These are phyloP conservation scores for Montipora efflorescens DNA, from an alignment of 64 coral and sea anemone species.

Conservation along the genomic window DNA sequence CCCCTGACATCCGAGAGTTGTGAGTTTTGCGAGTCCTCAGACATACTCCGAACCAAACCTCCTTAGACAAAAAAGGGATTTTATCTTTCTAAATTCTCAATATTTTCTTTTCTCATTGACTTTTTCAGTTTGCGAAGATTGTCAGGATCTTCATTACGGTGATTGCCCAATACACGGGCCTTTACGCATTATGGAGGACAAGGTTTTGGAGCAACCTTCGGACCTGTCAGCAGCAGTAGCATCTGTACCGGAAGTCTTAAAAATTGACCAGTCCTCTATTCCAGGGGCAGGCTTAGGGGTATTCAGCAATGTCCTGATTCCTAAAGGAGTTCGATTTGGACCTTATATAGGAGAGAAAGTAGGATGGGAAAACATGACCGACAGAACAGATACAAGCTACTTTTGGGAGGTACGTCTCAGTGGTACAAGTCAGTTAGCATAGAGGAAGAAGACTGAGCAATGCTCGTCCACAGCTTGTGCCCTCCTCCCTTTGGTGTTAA, in stretches of 20 bases:
- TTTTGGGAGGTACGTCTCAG: slow-evolving; percentile 80
- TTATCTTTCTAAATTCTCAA: background rate
- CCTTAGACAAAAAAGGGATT: no score
- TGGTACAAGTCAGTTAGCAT: no score
- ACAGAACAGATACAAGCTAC: slow-evolving; percentile 70
- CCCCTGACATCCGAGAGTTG: no score
- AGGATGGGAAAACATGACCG: slow-evolving; percentile 57
- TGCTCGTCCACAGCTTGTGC: no score
- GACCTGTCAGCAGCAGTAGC: slow-evolving; percentile 30
- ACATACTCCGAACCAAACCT: no score
- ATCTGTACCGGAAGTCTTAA: slow-evolving; percentile 52
- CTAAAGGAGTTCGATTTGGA: slow-evolving; percentile 59
- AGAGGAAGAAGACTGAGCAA: no score
- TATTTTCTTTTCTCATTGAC: background rate
- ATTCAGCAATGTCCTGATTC: slow-evolving; percentile 36
- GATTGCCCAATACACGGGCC: slow-evolving; percentile 80
- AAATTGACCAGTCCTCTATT: slow-evolving; percentile 61
- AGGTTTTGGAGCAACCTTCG: background rate
- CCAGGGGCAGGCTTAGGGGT: slow-evolving; percentile 70
- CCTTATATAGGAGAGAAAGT: slow-evolving; percentile 73
- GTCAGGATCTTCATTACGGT: slow-evolving; percentile 80
- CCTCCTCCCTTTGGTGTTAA: no score
- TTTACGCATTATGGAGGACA: slow-evolving; percentile 57
- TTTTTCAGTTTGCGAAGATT: slow-evolving; percentile 82
- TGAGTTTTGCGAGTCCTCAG: no score